Evolutionary conservation across 2,113 vertebrate genomes (phyloP).

Genomic region (Rhabdomys dilectus): DNA sequence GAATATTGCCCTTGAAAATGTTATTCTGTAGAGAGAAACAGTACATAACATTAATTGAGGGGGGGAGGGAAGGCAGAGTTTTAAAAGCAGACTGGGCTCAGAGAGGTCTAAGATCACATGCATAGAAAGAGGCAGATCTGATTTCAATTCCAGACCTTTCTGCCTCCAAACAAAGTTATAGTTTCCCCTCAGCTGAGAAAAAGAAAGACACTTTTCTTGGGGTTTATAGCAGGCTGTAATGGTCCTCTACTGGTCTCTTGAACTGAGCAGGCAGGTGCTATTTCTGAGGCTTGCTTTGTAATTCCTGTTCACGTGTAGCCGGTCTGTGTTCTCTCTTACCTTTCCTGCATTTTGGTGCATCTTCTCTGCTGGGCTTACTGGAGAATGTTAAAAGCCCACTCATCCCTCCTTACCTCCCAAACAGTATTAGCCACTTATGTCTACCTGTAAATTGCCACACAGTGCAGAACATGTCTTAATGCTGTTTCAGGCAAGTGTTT

Average conservation of each 20-base stretch:
- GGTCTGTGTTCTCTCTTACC: neutral
- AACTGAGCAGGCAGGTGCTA: neutral
- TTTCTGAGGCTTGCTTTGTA: neutral
- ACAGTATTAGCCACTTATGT: conserved; percentile 5
- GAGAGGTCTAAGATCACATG: neutral
- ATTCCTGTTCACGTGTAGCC: neutral
- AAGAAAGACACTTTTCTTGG: neutral
- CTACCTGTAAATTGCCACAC: conserved; percentile 46
- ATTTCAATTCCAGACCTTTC: neutral
- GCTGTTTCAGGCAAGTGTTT: conserved; percentile 71
- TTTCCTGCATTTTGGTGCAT: neutral
- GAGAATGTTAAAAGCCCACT: neutral
- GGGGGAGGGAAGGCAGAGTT: neutral
- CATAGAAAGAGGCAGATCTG: neutral
- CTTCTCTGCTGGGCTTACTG: neutral
- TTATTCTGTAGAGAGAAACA: neutral
- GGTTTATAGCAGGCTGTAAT: neutral
- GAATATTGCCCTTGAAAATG: neutral
- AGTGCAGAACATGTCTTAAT: conserved; percentile 52
- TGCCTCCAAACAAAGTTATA: neutral
- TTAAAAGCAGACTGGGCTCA: neutral
- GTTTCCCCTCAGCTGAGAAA: neutral
- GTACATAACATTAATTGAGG: neutral
- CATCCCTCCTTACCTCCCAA: neutral
- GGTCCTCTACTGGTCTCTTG: neutral